These are phyloP conservation scores for Platorchestia sp. DNA, from an alignment of 1,140 invertebrate genomes.

Conservation along the genomic window DNA sequence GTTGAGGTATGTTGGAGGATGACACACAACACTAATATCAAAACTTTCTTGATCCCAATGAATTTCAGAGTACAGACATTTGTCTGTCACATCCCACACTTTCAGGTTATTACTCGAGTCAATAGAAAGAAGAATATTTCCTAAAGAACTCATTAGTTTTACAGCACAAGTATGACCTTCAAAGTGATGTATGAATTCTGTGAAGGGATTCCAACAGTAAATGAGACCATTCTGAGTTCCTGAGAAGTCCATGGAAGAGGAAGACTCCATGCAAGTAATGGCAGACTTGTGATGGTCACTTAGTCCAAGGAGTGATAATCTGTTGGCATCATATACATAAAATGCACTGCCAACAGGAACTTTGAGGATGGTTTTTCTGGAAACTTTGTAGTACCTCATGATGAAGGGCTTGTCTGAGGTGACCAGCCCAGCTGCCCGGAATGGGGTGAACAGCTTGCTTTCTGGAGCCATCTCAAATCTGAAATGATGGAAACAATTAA, in stretches of 20 bases:
- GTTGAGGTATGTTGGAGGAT: slow-evolving; percentile 94
- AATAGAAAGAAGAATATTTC: slow-evolving; percentile 85
- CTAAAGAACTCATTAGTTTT: slow-evolving; percentile 88
- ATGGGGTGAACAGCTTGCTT: slow-evolving; percentile 86
- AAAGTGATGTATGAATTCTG: slow-evolving; percentile 87
- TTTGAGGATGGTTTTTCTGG: slow-evolving; percentile 89
- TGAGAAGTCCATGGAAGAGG: slow-evolving; percentile 86
- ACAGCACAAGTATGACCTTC: slow-evolving; percentile 82
- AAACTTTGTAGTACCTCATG: slow-evolving; percentile 84
- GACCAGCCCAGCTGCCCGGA: slow-evolving; percentile 91
- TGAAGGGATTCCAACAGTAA: slow-evolving; percentile 89
- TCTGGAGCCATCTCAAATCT: slow-evolving; percentile 53
- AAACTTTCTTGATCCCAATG: slow-evolving; percentile 81
- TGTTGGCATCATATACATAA: slow-evolving; percentile 87
- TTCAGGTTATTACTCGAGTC: slow-evolving; percentile 84
- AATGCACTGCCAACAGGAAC: slow-evolving; percentile 92
- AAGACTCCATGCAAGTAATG: slow-evolving; percentile 82
- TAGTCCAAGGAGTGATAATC: slow-evolving; percentile 86
- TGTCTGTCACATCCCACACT: slow-evolving; percentile 88
- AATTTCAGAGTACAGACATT: slow-evolving; percentile 74
- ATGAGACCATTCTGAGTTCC: slow-evolving; percentile 83
- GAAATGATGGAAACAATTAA: not conserved
- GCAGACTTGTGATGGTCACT: slow-evolving; percentile 85
- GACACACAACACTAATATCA: slow-evolving; percentile 82
- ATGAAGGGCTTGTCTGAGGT: slow-evolving; percentile 91